Base-by-base conservation (phyloP, 2,888 invertebrate genomes). In the Lithophane semibrunnea region DNA sequence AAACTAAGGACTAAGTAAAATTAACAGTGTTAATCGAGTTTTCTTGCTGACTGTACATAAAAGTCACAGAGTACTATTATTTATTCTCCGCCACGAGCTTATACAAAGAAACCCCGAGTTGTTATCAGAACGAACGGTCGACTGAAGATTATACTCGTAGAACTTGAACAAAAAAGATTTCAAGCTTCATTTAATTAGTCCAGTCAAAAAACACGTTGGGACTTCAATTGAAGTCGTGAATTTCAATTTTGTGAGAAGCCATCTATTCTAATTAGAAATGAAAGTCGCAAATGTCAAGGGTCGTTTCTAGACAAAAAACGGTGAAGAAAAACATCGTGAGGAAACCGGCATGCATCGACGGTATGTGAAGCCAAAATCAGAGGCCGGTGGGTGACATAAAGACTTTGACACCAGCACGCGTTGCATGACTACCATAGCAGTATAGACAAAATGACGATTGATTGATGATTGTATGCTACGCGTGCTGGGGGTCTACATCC, bases 191-290 rank as follows among this genome's bases (percentile, higher is more conserved):
- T 84, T 85, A 85, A 83, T 76, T 67, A 72, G 64, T 65, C 29
- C 73, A 68, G 82, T 56, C 70, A 24, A 76, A 75, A 81, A 83
- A 73, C 29, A 67, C 73, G 71, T 64, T 58, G 24, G 42, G 29
- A 47, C n/a, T 71, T 58, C 44, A 80, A 81, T 75, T 61, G 21
- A 76, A 75, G 60, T 64, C 9, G 42, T 76, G 67, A 18, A 63
- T 71, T 68, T 44, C 0, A 65, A 24, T 12, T 47, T 85, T 83
- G 44, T 54, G 24, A 49, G 60, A 77, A 81, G 21, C 64, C 77
- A 78, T 85, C 49, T 64, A 75, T 82, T 85, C 52, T 82, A 82
- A 84, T 84, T 75, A 82, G 18, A 64, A 82, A 72, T 68, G 18
- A 81, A 76, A 71, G 52, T 77, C 71, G 56, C 72, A 52, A 24